These are phyloP conservation scores for Enteromius treurensis DNA, from an alignment of 2,797 vertebrate genomes.

Conservation along the genomic window DNA sequence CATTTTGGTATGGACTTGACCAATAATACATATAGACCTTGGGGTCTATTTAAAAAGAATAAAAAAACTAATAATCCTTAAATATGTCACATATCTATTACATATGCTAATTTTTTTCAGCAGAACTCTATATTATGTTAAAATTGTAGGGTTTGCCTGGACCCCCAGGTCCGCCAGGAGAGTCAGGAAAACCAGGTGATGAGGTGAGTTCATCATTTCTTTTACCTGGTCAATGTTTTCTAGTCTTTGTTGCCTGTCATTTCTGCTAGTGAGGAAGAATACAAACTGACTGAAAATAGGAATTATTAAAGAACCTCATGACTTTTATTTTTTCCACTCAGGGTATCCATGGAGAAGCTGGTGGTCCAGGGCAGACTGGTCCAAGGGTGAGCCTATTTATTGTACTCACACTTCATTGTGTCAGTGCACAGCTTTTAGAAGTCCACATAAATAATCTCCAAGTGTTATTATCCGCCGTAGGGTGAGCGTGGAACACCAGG, in stretches of 20 bases:
- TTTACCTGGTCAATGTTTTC: background rate
- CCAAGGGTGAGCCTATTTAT: conserved; percentile 80
- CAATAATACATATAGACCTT: background rate
- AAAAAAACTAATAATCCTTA: too few species aligned
- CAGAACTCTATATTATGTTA: background rate
- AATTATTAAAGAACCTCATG: background rate
- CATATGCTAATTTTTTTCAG: background rate
- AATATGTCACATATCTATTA: background rate
- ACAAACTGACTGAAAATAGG: background rate
- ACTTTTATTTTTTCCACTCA: conserved; percentile 63
- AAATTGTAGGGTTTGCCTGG: conserved; percentile 93
- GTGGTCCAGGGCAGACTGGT: conserved; percentile 83
- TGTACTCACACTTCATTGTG: background rate
- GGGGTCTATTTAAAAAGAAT: background rate
- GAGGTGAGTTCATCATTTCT: conserved; percentile 79
- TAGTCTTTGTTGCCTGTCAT: background rate
- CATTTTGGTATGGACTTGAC: background rate
- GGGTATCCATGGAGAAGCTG: conserved; percentile 94
- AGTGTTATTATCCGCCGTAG: conserved; percentile 66
- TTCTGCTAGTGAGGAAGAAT: background rate
- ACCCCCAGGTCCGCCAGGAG: conserved; percentile 89
- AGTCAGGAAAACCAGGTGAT: conserved; percentile 92
- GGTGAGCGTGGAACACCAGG: conserved; percentile 96
- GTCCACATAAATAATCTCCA: background rate
- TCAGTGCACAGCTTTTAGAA: background rate